A percentile compares a stretch with the other conserved stretches of the same genome.
phyloP scores from a whole-genome alignment of 1,140 invertebrate genomes.

The Heliothis subflexa region DNA sequence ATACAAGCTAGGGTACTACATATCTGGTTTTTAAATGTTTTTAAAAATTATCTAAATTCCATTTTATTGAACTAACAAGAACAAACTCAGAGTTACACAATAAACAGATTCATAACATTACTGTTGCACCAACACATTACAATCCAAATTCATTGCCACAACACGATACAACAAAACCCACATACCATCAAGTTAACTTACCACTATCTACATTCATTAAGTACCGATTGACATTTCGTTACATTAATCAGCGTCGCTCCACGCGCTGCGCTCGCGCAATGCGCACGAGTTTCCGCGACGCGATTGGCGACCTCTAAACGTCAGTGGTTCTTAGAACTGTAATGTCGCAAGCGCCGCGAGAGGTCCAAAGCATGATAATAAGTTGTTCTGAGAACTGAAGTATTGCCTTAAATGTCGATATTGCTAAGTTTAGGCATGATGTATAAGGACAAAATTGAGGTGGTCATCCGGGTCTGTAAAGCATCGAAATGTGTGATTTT shows the following conservation, averaged over 20 bases:
- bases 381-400: constrained; percentile 18
- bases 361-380: constrained; percentile 28
- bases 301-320: constrained; percentile 39
- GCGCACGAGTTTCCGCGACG: constrained; percentile 22
- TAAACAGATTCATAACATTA: too few relatives aligned
- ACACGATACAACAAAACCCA: background rate
- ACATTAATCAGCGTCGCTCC: constrained; percentile 25
- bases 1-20: too few relatives aligned
- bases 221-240: constrained; percentile 29
- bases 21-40: too few relatives aligned
- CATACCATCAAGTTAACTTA: background rate
- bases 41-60: too few relatives aligned
- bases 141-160: constrained; percentile 3
- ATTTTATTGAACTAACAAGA: background rate
- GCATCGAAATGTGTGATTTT: background rate
- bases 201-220: background rate
- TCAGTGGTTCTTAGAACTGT: constrained; percentile 21
- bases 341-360: constrained; percentile 26
- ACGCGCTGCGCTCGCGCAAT: background rate
- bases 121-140: background rate
- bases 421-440: constrained; percentile 14
- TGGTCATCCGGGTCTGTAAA: background rate
- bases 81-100: too few relatives aligned
- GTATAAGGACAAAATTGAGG: constrained; percentile 17
- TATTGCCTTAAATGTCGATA: constrained; percentile 33